Evolutionary conservation across 2,888 invertebrate genomes (phyloP), one percentile per base, ranked within the genome.

Genomic region (Trichacis sp.): DNA sequence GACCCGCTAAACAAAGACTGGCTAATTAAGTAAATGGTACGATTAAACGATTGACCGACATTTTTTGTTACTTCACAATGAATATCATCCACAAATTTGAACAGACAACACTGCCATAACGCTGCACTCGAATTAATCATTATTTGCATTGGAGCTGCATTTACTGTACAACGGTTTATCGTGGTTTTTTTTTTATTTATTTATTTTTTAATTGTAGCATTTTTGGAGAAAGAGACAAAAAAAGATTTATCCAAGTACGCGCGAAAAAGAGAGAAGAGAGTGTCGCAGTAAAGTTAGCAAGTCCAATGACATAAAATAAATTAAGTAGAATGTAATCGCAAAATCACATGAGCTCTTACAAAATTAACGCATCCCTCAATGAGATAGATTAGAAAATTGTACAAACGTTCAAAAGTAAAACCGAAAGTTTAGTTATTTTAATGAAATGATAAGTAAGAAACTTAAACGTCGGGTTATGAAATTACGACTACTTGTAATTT

Each of bases 401-500:
- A 33, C 33, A 33, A 33, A 33, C 42, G 42, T 42, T 15, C 5
- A 20, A 20, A 20, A n/a, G 4, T 24, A 24, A 46, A 29, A 19
- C 20, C 46, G 46, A 46, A 46, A 46, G 46, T 46, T 46, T 46
- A 46, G 64, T 77, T 77, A 75, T 72, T 78, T 78, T 81, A 83
- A 79, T 77, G 77, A 77, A 69, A 71, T 73, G 70, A 76, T 77
- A 79, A 75, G 74, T 76, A 74, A 75, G 76, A 74, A 75, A 77
- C 76, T 58, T 76, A 79, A 80, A 75, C 72, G 77, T 78, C 77
- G 77, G 74, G 67, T 72, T 76, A 74, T 71, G 74, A 82, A 81
- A 81, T 80, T 80, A 77, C 79, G 78, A 80, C 78, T 79, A 82
- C 78, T 82, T 81, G 80, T 82, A 82, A 82, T 80, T 77, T 82